Percentiles rank a stretch among this genome's conserved stretches.
Evolutionary conservation across 1,140 invertebrate genomes (phyloP).

Genomic region (Drosophila miranda): DNA sequence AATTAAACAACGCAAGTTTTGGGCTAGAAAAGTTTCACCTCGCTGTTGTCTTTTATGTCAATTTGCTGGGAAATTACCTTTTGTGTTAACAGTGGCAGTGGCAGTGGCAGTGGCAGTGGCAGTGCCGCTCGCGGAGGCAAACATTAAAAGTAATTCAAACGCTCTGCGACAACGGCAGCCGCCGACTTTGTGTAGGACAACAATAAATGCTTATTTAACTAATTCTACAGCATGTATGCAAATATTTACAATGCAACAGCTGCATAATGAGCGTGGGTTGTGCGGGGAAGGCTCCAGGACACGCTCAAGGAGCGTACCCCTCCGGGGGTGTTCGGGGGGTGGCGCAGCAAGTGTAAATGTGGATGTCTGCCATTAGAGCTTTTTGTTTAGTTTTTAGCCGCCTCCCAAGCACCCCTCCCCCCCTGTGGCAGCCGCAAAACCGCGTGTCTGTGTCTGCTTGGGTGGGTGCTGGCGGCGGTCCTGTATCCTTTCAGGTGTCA

Average conservation of each 20-base stretch:
- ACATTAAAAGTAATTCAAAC: slow-evolving; percentile 77
- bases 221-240: slow-evolving; percentile 74
- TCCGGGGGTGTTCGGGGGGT: not conserved
- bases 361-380: slow-evolving; percentile 49
- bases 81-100: slow-evolving; percentile 68
- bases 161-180: slow-evolving; percentile 23
- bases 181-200: slow-evolving; percentile 63
- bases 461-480: slow-evolving; percentile 19
- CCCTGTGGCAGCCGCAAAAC: slow-evolving; percentile 40
- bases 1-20: slow-evolving; percentile 48
- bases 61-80: slow-evolving; percentile 74
- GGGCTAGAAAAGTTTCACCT: slow-evolving; percentile 50
- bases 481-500: slow-evolving; percentile 36
- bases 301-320: not conserved
- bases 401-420: slow-evolving; percentile 8
- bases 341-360: slow-evolving; percentile 13
- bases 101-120: slow-evolving; percentile 33
- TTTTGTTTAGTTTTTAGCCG: slow-evolving; percentile 57
- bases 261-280: slow-evolving; percentile 55
- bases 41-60: slow-evolving; percentile 72
- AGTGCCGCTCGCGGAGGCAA: slow-evolving; percentile 31
- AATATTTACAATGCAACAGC: slow-evolving; percentile 77
- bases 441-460: slow-evolving; percentile 36
- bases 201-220: slow-evolving; percentile 80
- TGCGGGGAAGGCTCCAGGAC: not conserved